Evolutionary conservation across 2,888 invertebrate genomes (phyloP).

Genomic region (Aricia artaxerxes): DNA sequence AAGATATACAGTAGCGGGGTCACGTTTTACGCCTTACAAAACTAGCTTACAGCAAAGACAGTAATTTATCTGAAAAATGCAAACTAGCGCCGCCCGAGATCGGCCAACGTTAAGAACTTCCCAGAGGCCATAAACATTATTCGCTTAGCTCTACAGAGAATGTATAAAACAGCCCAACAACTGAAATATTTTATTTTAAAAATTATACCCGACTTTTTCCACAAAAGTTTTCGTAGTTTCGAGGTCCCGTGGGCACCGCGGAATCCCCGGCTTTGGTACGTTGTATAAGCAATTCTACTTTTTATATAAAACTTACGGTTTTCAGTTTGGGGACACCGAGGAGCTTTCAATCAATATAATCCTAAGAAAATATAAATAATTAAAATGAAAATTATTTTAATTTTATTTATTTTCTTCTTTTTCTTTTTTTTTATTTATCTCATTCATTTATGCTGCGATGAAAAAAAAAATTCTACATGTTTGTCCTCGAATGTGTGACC

Average conservation of each 20-base stretch:
- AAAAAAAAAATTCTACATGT: too few relatives aligned
- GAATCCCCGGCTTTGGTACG: not conserved
- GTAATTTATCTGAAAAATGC: slow-evolving; percentile 16
- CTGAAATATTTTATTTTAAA: slow-evolving; percentile 32
- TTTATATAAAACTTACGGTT: not conserved
- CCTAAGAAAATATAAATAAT: too few relatives aligned
- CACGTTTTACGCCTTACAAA: not conserved
- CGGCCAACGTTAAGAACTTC: not conserved
- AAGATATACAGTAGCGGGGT: not conserved
- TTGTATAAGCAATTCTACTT: slow-evolving; percentile 16
- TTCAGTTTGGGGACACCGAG: not conserved
- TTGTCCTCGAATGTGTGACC: too few relatives aligned
- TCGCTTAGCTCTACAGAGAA: slow-evolving; percentile 18
- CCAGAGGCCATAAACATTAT: not conserved
- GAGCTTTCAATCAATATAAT: not conserved
- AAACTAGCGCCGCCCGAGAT: not conserved
- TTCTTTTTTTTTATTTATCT: too few relatives aligned
- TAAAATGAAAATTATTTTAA: too few relatives aligned
- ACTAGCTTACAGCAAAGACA: not conserved
- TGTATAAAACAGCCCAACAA: slow-evolving; percentile 26
- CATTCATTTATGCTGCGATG: too few relatives aligned
- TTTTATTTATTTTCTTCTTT: too few relatives aligned
- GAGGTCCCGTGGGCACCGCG: not conserved
- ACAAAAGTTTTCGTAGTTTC: not conserved
- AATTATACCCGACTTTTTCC: slow-evolving; percentile 13